phyloP scores from a whole-genome alignment of 37 sponge, comb jelly and placozoan genomes.

The Sycon ciliatum region DNA sequence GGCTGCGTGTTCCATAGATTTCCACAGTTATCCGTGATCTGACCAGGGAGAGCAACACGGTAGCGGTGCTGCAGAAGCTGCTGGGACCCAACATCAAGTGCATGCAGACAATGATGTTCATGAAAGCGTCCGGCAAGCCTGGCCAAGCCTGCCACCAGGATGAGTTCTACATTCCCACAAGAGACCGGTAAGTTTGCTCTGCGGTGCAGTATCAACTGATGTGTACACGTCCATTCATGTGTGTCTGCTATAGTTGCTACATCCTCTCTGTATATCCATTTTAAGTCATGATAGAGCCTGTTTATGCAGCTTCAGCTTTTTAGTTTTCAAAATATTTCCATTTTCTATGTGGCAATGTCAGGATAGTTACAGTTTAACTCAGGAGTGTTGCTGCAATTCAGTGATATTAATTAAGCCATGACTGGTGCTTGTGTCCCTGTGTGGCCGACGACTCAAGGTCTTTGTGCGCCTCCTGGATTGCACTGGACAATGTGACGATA shows the following conservation, averaged over 20 bases:
- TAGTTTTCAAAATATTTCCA: background rate
- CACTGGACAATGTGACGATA: conserved; percentile 80
- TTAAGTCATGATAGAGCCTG: no score
- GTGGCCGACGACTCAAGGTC: background rate
- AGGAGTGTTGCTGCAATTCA: no score
- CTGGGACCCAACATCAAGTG: conserved; percentile 3
- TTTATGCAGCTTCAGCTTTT: no score
- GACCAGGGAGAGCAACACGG: background rate
- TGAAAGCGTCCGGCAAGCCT: conserved; percentile 6
- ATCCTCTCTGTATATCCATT: no score
- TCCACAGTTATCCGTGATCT: background rate
- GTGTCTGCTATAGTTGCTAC: no score
- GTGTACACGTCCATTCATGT: no score
- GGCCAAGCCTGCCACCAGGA: conserved; percentile 18
- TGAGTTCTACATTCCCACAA: conserved; percentile 13
- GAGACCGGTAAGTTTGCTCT: conserved; percentile 10
- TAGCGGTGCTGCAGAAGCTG: background rate
- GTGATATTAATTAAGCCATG: no score
- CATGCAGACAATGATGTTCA: conserved; percentile 18
- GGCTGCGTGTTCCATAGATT: conserved; percentile 1
- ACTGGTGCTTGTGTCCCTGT: no score
- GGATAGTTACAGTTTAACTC: background rate
- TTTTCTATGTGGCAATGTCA: background rate
- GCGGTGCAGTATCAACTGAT: no score
- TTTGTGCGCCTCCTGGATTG: conserved; percentile 83